Percentiles rank a stretch among this genome's conserved stretches.
Evolutionary conservation across 2,113 vertebrate genomes (phyloP).

Genomic region (Campylomormyrus numenius): DNA sequence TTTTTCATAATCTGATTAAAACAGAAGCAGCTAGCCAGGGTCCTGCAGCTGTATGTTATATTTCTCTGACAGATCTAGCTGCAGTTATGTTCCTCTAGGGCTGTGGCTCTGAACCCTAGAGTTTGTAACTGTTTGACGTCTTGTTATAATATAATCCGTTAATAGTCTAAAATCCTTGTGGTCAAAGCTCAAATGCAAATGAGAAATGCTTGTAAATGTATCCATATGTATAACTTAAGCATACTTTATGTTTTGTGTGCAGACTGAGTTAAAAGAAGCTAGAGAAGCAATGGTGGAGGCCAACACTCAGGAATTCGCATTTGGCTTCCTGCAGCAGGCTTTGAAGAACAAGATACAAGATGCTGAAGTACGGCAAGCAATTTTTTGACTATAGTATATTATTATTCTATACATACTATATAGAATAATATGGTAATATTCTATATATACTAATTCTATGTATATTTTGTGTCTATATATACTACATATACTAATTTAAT

Average conservation of each 20-base stretch:
- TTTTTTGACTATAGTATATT: not conserved
- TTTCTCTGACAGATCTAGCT: not conserved
- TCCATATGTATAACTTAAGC: not conserved
- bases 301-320: conserved; percentile 67
- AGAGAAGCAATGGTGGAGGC: conserved; percentile 64
- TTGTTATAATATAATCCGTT: not conserved
- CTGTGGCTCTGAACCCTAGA: not conserved
- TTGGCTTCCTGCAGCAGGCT: conserved; percentile 62
- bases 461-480: not conserved
- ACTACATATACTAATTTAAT: not conserved
- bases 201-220: not conserved
- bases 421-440: not conserved
- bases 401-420: not conserved
- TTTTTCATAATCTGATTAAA: not conserved
- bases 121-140: not conserved
- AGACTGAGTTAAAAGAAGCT: conserved; percentile 60
- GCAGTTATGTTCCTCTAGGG: not conserved
- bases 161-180: not conserved
- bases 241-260: conserved; percentile 3
- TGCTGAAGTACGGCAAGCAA: conserved; percentile 49
- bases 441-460: not conserved
- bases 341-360: conserved; percentile 64
- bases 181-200: not conserved
- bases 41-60: not conserved
- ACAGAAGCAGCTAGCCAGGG: not conserved